Percentiles rank a stretch among this genome's conserved stretches.
phyloP scores from a whole-genome alignment of 2,797 vertebrate genomes.

The Coreius guichenoti region DNA sequence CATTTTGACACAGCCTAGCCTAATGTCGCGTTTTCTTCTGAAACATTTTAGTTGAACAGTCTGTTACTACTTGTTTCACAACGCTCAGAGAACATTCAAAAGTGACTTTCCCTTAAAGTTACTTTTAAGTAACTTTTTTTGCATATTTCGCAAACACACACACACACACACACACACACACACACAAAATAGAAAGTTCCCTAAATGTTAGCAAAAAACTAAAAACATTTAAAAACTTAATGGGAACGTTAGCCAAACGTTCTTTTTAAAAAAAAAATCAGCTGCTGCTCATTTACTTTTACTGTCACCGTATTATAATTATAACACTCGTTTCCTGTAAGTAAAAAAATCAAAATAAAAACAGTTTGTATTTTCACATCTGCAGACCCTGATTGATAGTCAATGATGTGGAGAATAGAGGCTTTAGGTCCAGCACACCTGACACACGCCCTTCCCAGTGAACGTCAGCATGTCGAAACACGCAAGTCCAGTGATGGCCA shows the following conservation, averaged over 20 bases:
- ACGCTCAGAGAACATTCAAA: background rate
- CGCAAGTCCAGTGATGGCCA: constrained; percentile 87
- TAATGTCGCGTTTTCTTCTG: background rate
- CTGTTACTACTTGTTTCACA: background rate
- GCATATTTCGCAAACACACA: too few relatives aligned
- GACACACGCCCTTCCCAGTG: constrained; percentile 73
- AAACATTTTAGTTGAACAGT: background rate
- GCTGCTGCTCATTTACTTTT: background rate
- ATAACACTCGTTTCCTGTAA: background rate
- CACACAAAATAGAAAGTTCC: too few relatives aligned
- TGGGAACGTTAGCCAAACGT: background rate
- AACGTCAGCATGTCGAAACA: constrained; percentile 90
- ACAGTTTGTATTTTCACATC: background rate
- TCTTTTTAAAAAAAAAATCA: too few relatives aligned
- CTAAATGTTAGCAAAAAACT: background rate
- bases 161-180: too few relatives aligned
- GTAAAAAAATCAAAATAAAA: too few relatives aligned
- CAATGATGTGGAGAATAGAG: background rate
- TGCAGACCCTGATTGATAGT: background rate
- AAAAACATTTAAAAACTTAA: background rate
- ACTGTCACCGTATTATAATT: background rate
- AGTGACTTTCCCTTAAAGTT: too few relatives aligned
- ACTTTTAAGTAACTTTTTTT: too few relatives aligned
- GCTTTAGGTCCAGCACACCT: constrained; percentile 43
- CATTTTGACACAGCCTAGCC: too few relatives aligned